Evolutionary conservation across 2,797 vertebrate genomes (phyloP).

Genomic region (Lemur catta): DNA sequence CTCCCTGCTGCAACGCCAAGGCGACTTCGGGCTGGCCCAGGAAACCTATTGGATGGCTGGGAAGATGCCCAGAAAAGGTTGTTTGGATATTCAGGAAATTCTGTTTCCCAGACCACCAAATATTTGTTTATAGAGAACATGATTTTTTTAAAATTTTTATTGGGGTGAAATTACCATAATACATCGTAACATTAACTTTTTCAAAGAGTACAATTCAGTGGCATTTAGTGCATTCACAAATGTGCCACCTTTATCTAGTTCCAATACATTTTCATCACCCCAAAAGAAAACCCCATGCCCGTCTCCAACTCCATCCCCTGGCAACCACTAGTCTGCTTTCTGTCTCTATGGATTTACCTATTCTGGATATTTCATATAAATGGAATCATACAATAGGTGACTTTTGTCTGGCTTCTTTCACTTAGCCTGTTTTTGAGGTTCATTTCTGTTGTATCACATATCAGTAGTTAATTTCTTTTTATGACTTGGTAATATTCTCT

Average conservation of each 20-base stretch:
- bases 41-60: not conserved
- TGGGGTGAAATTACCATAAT: not conserved
- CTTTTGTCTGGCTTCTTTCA: not conserved
- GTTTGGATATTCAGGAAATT: not conserved
- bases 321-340: not conserved
- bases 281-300: not conserved
- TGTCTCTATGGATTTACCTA: not conserved
- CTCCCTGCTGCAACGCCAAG: not conserved
- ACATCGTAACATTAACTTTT: not conserved
- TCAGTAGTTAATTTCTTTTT: not conserved
- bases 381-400: not conserved
- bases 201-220: not conserved
- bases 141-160: not conserved
- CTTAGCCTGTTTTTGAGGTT: not conserved
- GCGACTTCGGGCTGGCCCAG: not conserved
- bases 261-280: not conserved
- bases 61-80: not conserved
- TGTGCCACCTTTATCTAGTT: not conserved
- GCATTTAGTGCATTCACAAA: not conserved
- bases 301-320: not conserved
- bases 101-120: not conserved
- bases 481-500: not conserved
- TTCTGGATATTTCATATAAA: not conserved
- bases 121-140: not conserved
- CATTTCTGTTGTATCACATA: not conserved